Evolutionary conservation across 2,113 vertebrate genomes (phyloP).

Genomic region (Pimephales promelas): DNA sequence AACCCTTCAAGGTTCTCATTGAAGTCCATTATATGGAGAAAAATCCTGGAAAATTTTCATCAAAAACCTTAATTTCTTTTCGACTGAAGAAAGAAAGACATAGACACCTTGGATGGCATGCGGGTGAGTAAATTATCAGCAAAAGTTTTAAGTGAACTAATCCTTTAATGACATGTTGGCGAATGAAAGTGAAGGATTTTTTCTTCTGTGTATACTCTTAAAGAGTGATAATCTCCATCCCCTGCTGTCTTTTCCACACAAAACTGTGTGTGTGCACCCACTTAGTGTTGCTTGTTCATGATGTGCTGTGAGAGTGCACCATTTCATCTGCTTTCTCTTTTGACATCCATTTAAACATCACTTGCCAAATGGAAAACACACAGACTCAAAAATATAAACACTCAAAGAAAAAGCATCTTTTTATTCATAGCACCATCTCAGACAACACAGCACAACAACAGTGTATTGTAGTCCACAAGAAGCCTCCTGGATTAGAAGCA

Average conservation of each 20-base stretch:
- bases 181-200: not conserved
- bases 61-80: no score
- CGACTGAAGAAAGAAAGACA: no score
- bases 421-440: conserved; percentile 21
- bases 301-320: conserved; percentile 22
- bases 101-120: no score
- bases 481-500: not conserved
- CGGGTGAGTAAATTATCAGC: no score
- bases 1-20: no score
- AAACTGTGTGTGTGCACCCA: conserved; percentile 16
- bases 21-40: no score
- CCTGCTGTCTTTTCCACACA: conserved; percentile 34
- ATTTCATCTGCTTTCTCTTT: conserved; percentile 36
- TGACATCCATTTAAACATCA: conserved; percentile 39
- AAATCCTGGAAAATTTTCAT: no score
- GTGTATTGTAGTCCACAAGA: not conserved
- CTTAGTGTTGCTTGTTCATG: not conserved
- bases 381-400: conserved; percentile 17
- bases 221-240: conserved; percentile 31
- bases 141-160: no score
- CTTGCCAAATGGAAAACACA: conserved; percentile 37
- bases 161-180: conserved; percentile 12
- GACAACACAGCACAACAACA: conserved; percentile 13
- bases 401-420: conserved; percentile 11
- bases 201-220: conserved; percentile 7